Evolutionary conservation across 1,140 invertebrate species (phyloP), one percentile per base, ranked within the genome.

Genomic region (Drosophila bocqueti): DNA sequence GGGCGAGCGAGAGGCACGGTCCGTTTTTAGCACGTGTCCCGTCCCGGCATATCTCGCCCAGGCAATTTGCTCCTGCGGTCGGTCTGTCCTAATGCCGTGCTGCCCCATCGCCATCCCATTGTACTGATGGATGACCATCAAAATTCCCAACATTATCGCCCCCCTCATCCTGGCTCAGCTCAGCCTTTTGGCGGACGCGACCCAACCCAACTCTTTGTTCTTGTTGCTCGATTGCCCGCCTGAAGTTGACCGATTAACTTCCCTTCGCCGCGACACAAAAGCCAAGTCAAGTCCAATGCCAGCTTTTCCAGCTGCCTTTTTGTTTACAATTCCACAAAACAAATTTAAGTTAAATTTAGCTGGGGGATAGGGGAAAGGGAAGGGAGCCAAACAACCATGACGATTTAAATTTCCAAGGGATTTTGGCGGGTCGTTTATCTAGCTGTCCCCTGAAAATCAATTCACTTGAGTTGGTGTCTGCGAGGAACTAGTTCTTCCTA

Each of bases 51-150:
- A 31, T 31, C 9, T 11, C 47, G 66, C 64, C 71, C 38, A 50
- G 57, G 71, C 71, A 76, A 76, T 76, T 76, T 76, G 74, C 54
- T 66, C 16, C 34, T 52, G 74, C 40, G 61, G 72, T 65, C 40
- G 54, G 46, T 65, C 18, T 24, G 50, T 58, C 40, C 54, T 42
- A 40, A 59, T 68, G 52, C 21, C 43, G 9, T 26, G 55, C 55
- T 3, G 55, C 47, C 15, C 31, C 26, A 21, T 21, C 13, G 38
- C 40, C 34, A 9, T 50, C 18, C 29, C 45, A 36, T 50, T 76
- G 54, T 16, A 29, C 75, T 73, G 69, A 60, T 73, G 69, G 46
- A 71, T 71, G 67, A 71, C 67, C 69, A 66, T 76, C 71, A 76
- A 76, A 75, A 76, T 66, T 76, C 55, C 47, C 60, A 46, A 38